phyloP scores from a whole-genome alignment of 2,888 invertebrate species.

The Noctuana brunneofusca region DNA sequence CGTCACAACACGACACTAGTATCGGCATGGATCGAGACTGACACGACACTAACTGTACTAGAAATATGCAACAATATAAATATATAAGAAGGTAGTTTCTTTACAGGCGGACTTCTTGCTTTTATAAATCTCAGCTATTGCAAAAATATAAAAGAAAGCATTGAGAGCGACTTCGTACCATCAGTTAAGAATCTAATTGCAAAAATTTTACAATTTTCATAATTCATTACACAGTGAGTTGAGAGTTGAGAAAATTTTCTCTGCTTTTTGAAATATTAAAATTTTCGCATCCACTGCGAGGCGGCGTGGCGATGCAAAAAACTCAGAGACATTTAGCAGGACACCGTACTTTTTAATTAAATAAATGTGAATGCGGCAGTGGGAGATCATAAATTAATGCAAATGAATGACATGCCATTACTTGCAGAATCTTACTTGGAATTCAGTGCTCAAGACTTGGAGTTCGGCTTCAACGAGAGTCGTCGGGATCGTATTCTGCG shows the following conservation, averaged over 20 bases:
- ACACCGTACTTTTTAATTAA: conserved; percentile 44
- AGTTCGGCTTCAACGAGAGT: conserved; percentile 96
- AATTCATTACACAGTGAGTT: conserved; percentile 14
- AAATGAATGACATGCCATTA: conserved; percentile 62
- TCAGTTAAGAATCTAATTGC: conserved; percentile 17
- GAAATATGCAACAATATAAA: neutral
- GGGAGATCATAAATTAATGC: conserved; percentile 57
- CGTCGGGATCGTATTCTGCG: conserved; percentile 92
- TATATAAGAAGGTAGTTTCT: neutral
- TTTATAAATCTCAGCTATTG: conserved; percentile 5
- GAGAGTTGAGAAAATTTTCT: conserved; percentile 19
- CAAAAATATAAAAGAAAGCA: conserved; percentile 11
- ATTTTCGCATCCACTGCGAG: conserved; percentile 18
- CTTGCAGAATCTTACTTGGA: conserved; percentile 90
- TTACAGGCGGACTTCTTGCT: neutral
- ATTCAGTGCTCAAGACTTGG: conserved; percentile 91
- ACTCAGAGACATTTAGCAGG: conserved; percentile 29
- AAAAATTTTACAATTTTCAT: conserved; percentile 22
- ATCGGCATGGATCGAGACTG: too few species aligned
- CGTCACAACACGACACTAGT: too few species aligned
- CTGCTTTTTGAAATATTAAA: conserved; percentile 27
- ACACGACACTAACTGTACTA: neutral
- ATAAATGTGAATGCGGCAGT: conserved; percentile 45
- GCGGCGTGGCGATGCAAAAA: conserved; percentile 30
- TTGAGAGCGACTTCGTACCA: conserved; percentile 11